Evolutionary conservation across 2,113 vertebrate genomes (phyloP), one percentile per base, ranked within the genome.

Genomic region (Leptobrachium ailaonicum): DNA sequence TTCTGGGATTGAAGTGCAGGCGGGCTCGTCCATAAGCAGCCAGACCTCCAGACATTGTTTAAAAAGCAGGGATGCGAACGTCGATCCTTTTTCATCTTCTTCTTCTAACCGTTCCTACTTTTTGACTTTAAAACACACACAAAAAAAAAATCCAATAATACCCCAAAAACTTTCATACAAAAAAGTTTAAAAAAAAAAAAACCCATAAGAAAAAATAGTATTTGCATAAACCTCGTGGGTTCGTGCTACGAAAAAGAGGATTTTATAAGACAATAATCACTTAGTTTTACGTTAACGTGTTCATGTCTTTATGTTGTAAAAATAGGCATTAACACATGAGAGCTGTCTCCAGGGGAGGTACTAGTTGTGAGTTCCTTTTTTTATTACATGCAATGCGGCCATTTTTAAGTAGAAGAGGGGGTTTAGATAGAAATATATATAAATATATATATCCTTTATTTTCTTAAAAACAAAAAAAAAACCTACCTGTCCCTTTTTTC

Each of bases 321-420:
- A 87, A 87, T 94, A 93, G 94, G 88, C 88, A 85, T 83, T 91
- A 89, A 89, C 88, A 90, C 84, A 83, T 89, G 88, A 84, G 79
- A 68, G 79, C 82, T 86, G 86, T 90, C 87, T 86, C 87, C 87
- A 86, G 90, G 88, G 87, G 88, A 90, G 90, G 90, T 91, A 86
- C 86, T 91, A 90, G 89, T 88, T 56, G 88, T 86, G 87, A 89
- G 20, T 32, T 32, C 20, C 20, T 32, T 32, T 32, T 32, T 90
- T 89, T 88, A 89, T 87, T 88, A 84, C 86, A 76, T 90, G 87
- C 89, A 91, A 89, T 60, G 87, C 85, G 90, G 90, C 92, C 87
- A 84, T 92, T 91, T 92, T 93, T 90, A 92, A 89, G 91, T 92
- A 95, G 93, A 95, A 93, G 91, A 93, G 89, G 88, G 53, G 71